phyloP scores from a whole-genome alignment of 2,888 invertebrate species.

The Cheilosia soror region DNA sequence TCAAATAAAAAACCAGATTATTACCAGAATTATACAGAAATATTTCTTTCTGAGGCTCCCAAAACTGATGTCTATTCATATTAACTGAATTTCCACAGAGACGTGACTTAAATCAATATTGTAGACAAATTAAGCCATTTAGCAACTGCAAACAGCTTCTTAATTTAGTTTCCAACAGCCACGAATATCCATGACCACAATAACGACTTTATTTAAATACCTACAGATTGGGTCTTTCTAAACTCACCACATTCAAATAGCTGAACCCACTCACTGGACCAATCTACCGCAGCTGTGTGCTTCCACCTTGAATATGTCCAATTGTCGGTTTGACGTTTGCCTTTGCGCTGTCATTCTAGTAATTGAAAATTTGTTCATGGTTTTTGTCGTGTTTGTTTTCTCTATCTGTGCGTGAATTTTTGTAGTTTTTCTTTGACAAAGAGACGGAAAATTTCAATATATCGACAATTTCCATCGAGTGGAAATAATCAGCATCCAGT shows the following conservation, averaged over 20 bases:
- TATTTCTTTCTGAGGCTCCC: too few relatives aligned
- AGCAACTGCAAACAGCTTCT: too few relatives aligned
- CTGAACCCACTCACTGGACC: slow-evolving; percentile 47
- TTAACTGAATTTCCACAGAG: too few relatives aligned
- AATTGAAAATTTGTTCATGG: slow-evolving; percentile 63
- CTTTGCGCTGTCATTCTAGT: slow-evolving; percentile 54
- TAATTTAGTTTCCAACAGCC: too few relatives aligned
- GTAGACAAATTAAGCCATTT: too few relatives aligned
- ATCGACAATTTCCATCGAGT: slow-evolving; percentile 43
- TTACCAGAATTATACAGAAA: too few relatives aligned
- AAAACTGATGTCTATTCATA: too few relatives aligned
- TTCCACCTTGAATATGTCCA: slow-evolving; percentile 37
- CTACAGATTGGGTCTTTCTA: too few relatives aligned
- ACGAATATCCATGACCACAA: too few relatives aligned
- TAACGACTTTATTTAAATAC: too few relatives aligned
- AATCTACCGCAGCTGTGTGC: slow-evolving; percentile 16
- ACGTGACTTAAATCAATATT: too few relatives aligned
- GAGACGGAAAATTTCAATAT: slow-evolving; percentile 42
- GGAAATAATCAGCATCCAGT: slow-evolving; percentile 50
- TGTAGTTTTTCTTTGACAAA: slow-evolving; percentile 57
- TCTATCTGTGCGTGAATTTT: slow-evolving; percentile 70
- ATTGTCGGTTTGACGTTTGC: slow-evolving; percentile 55
- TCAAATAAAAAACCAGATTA: too few relatives aligned
- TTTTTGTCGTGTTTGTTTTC: slow-evolving; percentile 69
- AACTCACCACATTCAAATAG: slow-evolving; percentile 5